phyloP scores from a whole-genome alignment of 2,797 vertebrate species.

The Amniataba percoides region DNA sequence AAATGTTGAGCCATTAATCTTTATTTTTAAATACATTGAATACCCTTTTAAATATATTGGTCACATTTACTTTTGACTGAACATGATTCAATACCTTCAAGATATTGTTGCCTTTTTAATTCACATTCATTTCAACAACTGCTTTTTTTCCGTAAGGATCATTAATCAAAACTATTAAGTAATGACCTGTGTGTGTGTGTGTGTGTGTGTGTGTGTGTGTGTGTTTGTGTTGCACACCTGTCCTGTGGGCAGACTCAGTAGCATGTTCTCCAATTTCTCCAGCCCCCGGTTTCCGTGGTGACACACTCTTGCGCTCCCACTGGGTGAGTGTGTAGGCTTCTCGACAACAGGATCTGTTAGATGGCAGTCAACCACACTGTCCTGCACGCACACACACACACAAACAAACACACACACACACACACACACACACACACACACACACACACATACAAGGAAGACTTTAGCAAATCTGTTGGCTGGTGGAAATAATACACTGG shows the following conservation, averaged over 20 bases:
- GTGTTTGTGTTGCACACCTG: conserved; percentile 61
- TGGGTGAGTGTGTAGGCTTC: conserved; percentile 20
- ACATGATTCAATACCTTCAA: too few species aligned
- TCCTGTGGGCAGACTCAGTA: conserved; percentile 61
- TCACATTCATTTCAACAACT: neutral
- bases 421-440: too few species aligned
- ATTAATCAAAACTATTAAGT: neutral
- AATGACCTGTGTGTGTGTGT: neutral
- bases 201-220: conserved; percentile 9
- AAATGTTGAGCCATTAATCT: too few species aligned
- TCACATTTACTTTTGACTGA: neutral
- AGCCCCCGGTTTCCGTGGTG: conserved; percentile 57
- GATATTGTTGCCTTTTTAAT: conserved; percentile 1
- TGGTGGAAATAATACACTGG: neutral
- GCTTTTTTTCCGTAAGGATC: neutral
- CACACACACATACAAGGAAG: too few species aligned
- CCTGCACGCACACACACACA: too few species aligned
- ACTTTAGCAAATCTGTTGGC: neutral
- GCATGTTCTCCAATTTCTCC: conserved; percentile 62
- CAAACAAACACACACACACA: too few species aligned
- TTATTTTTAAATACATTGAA: neutral
- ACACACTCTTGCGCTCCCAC: conserved; percentile 36
- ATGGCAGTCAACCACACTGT: conserved; percentile 82
- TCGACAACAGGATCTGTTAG: conserved; percentile 40
- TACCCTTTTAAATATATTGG: neutral